A percentile compares a stretch with the other conserved stretches of the same genome.
Conservation (phyloP, 2,113 vertebrate species). For the Aplodontia rufa region DNA sequence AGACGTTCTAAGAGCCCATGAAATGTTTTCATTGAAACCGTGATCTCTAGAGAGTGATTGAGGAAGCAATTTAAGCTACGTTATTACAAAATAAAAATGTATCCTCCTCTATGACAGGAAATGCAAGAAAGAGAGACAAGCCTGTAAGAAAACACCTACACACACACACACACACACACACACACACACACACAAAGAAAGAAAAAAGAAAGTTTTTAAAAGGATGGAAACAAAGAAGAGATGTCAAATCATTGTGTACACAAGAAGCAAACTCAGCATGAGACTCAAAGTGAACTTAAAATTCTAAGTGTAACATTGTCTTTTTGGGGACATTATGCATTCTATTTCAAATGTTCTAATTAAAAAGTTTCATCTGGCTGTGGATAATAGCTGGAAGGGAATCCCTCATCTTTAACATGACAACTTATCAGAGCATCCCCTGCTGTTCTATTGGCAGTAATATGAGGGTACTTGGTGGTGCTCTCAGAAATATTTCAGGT, state of each 20-base stretch:
- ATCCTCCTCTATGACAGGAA: slow-evolving; percentile 73
- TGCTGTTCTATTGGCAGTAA: background rate
- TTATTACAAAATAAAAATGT: slow-evolving; percentile 66
- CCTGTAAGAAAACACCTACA: slow-evolving; percentile 43
- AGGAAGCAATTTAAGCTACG: slow-evolving; percentile 72
- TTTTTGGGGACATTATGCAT: slow-evolving; percentile 1
- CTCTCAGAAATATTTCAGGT: background rate
- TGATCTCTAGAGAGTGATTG: slow-evolving; percentile 75
- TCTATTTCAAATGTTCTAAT: slow-evolving; percentile 64
- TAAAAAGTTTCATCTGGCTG: slow-evolving; percentile 35
- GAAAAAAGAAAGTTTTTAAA: background rate
- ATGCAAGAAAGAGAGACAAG: slow-evolving; percentile 55
- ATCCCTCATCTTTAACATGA: background rate
- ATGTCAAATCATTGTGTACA: slow-evolving; percentile 6
- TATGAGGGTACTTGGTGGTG: background rate
- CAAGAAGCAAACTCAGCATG: slow-evolving; percentile 51
- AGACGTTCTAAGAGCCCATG: slow-evolving; percentile 47
- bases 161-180: background rate
- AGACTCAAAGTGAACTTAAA: slow-evolving; percentile 48
- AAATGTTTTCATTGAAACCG: slow-evolving; percentile 78
- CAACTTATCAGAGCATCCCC: background rate
- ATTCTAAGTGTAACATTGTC: background rate
- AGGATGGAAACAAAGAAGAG: slow-evolving; percentile 2
- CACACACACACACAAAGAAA: background rate
- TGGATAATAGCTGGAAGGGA: background rate